Evolutionary conservation across 2,113 vertebrate species (phyloP), one percentile per base, ranked within the genome.

Genomic region (Syrmaticus mikado): DNA sequence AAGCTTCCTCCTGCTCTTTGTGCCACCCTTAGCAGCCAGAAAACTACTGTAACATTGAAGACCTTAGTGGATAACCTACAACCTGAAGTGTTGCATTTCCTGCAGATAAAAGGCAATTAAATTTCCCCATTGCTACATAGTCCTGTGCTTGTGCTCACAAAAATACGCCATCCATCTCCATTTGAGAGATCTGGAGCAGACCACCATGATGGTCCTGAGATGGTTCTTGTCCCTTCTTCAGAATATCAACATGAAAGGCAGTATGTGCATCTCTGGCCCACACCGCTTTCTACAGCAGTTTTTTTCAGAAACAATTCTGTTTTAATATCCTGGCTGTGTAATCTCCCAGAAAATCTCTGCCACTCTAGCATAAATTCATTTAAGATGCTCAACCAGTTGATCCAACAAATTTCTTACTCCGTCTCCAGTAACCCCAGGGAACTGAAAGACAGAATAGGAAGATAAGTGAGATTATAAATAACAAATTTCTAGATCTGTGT

Each of bases 71-170:
- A 53, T 21, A 76, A 10, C 15, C 48, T 57, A 18, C 10, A 45
- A 1, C 4, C 6, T 61, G 15, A 87, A 61, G 7, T 0, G 0
- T 4, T 76, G 8, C 6, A 0, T 0, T 25, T 10, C 28, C 30
- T 73, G 18, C 11, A 21, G 18, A 27, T 40, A 4, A 30, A 38
- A 72, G 41, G 28, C 34, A 85, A 55, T 9, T 48, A 27, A 53
- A 80, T 58, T 32, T 67, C 21, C 20, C 36, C 14, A 21, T 5
- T 32, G 30, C 16, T 24, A 70, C 13, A 15, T 46, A 70, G n/a
- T 38, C 16, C 21, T 58, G n/a, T 70, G n/a, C n/a, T 34, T 77
- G 12, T 79, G 28, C 58, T 74, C 22, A 41, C 25, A 48, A 25
- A 66, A 75, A 60, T 13, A 2, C 4, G 84, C 60, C 7, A 19